These are phyloP conservation scores for Cyrtonyx montezumae DNA, from an alignment of 2,113 vertebrate species.

Conservation along the genomic window DNA sequence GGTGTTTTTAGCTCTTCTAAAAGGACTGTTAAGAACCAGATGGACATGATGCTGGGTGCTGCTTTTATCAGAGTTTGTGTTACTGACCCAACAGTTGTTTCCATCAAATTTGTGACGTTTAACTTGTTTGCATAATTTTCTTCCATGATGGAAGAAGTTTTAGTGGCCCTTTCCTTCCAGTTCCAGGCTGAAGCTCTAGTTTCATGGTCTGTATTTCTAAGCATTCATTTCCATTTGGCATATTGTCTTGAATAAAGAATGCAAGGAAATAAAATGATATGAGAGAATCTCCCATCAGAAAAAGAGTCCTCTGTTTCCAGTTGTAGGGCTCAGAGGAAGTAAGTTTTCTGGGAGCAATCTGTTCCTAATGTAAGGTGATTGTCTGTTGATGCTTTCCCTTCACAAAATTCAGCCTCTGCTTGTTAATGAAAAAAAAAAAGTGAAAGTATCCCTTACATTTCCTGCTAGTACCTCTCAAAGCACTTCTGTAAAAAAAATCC, in stretches of 20 bases:
- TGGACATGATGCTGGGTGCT: rapidly evolving
- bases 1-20: background rate
- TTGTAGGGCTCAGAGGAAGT: background rate
- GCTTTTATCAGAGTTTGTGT: background rate
- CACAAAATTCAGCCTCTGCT: background rate
- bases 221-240: background rate
- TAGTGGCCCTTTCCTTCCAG: background rate
- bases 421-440: background rate
- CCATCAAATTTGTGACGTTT: background rate
- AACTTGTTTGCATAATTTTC: background rate
- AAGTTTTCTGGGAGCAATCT: background rate
- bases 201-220: background rate
- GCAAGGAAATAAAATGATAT: background rate
- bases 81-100: background rate
- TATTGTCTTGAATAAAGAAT: background rate
- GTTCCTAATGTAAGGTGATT: background rate
- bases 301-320: background rate
- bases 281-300: background rate
- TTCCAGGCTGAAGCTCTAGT: background rate
- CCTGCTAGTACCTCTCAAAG: background rate
- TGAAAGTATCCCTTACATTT: background rate
- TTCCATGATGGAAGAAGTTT: background rate
- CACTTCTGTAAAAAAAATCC: background rate
- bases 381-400: background rate
- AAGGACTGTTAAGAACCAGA: background rate